Conservation (phyloP, 2,888 invertebrate species). For the Leucophenga maculata region DNA sequence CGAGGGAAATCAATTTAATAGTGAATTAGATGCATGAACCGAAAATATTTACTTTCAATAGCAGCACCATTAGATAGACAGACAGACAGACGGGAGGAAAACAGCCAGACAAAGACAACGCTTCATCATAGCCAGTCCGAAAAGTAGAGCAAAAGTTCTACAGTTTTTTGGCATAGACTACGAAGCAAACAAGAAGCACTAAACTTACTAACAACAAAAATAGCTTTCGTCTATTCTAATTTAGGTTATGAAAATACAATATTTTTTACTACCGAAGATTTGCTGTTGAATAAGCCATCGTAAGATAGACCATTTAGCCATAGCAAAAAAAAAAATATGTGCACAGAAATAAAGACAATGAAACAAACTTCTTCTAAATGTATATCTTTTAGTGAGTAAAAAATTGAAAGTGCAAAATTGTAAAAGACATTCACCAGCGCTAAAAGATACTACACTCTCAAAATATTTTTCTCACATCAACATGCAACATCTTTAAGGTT, state of each 20-base stretch:
- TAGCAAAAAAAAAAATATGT: too few relatives aligned
- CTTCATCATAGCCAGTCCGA: background rate
- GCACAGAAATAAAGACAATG: too few relatives aligned
- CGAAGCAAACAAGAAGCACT: background rate
- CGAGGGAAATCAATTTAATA: slow-evolving; percentile 20
- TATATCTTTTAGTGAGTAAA: too few relatives aligned
- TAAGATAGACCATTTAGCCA: too few relatives aligned
- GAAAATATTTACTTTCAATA: slow-evolving; percentile 11
- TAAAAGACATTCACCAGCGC: too few relatives aligned
- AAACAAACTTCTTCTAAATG: too few relatives aligned
- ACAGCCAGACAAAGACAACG: background rate
- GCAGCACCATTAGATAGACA: background rate
- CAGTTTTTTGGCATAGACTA: background rate
- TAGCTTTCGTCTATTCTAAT: slow-evolving; percentile 5
- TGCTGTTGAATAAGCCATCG: too few relatives aligned
- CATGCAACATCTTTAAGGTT: too few relatives aligned
- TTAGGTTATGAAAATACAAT: slow-evolving; percentile 10
- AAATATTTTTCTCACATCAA: slow-evolving; percentile 4
- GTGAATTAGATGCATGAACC: slow-evolving; percentile 16
- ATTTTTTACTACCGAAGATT: background rate
- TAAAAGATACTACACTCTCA: too few relatives aligned
- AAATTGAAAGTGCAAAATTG: too few relatives aligned
- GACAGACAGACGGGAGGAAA: background rate
- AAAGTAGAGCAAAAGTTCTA: background rate
- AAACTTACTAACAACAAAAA: background rate